Evolutionary conservation across 2,797 vertebrate genomes (phyloP).

Genomic region (Helicolenus hilgendorfi): DNA sequence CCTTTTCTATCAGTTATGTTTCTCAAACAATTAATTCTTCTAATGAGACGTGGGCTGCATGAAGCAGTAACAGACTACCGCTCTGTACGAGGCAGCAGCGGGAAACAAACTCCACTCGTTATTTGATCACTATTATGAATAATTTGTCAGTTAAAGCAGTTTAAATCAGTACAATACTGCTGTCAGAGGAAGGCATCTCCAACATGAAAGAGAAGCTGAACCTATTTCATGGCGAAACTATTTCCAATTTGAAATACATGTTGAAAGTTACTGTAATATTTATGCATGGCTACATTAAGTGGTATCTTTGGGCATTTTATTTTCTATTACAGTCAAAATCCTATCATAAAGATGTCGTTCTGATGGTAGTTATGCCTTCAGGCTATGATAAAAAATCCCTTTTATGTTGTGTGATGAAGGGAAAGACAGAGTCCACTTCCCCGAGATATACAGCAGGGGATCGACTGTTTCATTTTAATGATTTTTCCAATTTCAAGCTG

Average conservation of each 20-base stretch:
- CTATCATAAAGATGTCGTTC: slow-evolving; percentile 35
- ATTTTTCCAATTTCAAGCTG: slow-evolving; percentile 39
- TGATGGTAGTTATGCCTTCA: slow-evolving; percentile 55
- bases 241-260: slow-evolving; percentile 38
- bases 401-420: slow-evolving; percentile 54
- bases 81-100: slow-evolving; percentile 8
- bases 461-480: slow-evolving; percentile 34
- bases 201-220: slow-evolving; percentile 53
- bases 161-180: slow-evolving; percentile 39
- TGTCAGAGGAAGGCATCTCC: slow-evolving; percentile 29
- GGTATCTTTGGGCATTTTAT: slow-evolving; percentile 52
- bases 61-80: slow-evolving; percentile 13
- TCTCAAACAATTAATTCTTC: slow-evolving; percentile 31
- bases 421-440: slow-evolving; percentile 40
- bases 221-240: slow-evolving; percentile 40
- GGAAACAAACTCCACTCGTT: background rate
- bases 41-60: slow-evolving; percentile 10
- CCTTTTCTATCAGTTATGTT: slow-evolving; percentile 29
- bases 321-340: slow-evolving; percentile 63
- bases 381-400: slow-evolving; percentile 31
- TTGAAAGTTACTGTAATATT: slow-evolving; percentile 31
- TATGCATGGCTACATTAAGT: slow-evolving; percentile 34
- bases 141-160: slow-evolving; percentile 12
- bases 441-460: slow-evolving; percentile 14
- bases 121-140: slow-evolving; percentile 30